Evolutionary conservation across 1,140 invertebrate genomes (phyloP).

Genomic region (Limonius californicus): DNA sequence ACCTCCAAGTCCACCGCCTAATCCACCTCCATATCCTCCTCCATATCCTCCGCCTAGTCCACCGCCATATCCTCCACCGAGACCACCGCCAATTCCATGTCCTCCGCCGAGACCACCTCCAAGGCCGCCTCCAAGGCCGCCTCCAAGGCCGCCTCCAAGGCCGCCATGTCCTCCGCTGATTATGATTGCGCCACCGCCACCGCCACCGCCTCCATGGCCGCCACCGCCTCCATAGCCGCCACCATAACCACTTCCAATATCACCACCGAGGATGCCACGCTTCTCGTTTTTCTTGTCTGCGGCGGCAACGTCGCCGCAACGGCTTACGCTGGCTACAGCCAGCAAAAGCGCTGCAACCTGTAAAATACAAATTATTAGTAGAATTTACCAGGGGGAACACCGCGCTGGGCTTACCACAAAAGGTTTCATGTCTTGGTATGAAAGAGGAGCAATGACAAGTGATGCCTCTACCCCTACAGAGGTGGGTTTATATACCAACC

Average conservation of each 20-base stretch:
- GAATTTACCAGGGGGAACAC: too few species aligned
- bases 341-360: constrained; percentile 37
- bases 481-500: constrained; percentile 36
- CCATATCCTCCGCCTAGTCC: constrained; percentile 23
- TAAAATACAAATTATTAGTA: neutral
- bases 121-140: constrained; percentile 20
- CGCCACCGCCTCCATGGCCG: constrained; percentile 27
- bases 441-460: constrained; percentile 30
- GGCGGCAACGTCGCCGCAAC: constrained; percentile 32
- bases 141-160: constrained; percentile 18
- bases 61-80: constrained; percentile 27
- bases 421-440: constrained; percentile 35
- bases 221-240: constrained; percentile 30
- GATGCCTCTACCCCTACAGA: constrained; percentile 35
- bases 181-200: constrained; percentile 22
- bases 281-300: constrained; percentile 37
- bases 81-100: constrained; percentile 18
- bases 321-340: constrained; percentile 30
- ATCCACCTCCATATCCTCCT: constrained; percentile 22
- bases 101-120: constrained; percentile 29
- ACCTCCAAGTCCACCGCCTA: constrained; percentile 21
- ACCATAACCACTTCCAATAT: constrained; percentile 32
- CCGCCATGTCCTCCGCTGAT: constrained; percentile 25
- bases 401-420: constrained; percentile 33
- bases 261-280: constrained; percentile 38